phyloP scores from a whole-genome alignment of 2,797 vertebrate genomes.

The Acipenser transmontanus region DNA sequence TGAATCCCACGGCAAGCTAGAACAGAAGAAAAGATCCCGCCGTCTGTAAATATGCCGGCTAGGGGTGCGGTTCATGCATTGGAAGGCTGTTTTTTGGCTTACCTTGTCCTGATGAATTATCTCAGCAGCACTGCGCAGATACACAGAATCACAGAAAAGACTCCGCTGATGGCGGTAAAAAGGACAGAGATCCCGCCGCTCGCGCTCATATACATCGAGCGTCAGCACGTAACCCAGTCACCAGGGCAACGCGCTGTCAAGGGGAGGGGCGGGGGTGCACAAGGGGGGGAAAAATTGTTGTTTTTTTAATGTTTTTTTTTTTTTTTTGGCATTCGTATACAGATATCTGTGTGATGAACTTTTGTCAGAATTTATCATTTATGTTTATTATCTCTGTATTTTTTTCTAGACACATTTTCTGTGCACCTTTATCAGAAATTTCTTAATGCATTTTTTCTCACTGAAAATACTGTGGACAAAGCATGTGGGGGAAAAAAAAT shows the following conservation, averaged over 20 bases:
- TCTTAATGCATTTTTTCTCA: too few species aligned
- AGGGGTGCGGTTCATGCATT: background rate
- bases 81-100: conserved; percentile 16
- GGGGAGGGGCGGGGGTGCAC: conserved; percentile 24
- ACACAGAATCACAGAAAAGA: conserved; percentile 53
- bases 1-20: background rate
- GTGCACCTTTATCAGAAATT: too few species aligned
- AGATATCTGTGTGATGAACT: too few species aligned
- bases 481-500: too few species aligned
- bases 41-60: too few species aligned
- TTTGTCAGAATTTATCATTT: too few species aligned
- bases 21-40: conserved; percentile 1
- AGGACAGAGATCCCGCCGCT: conserved; percentile 82
- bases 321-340: too few species aligned
- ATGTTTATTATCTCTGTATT: too few species aligned
- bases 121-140: conserved; percentile 52
- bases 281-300: too few species aligned
- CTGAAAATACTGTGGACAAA: too few species aligned
- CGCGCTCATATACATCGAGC: conserved; percentile 92
- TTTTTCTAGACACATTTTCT: too few species aligned
- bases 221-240: conserved; percentile 82
- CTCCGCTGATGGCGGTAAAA: conserved; percentile 88
- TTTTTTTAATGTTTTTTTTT: too few species aligned
- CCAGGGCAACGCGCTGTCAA: conserved; percentile 49
- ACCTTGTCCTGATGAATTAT: conserved; percentile 34